Base-by-base conservation (phyloP, 2,797 vertebrate species). In the Rhynchotus rufescens region DNA sequence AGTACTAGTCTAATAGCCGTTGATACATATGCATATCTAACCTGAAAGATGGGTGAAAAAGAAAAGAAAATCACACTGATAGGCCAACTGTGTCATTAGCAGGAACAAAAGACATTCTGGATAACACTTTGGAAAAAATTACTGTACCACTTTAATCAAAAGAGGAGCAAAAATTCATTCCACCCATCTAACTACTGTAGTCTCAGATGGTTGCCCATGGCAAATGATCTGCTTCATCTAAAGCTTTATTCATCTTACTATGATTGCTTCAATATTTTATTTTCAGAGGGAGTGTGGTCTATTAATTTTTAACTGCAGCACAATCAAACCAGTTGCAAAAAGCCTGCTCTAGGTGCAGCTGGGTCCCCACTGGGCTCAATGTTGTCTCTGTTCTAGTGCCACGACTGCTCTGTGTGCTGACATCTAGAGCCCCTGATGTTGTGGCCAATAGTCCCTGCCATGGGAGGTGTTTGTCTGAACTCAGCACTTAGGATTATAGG, bases 271-370 rank as follows among this genome's bases (percentile, higher is more conserved):
- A 88, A 17, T 84, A 72, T 82, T 93, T 92, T 64, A 84, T 86
- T 84, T 88, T 49, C 66, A 44, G 3, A 15, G 40, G 64, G 80
- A 84, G 32, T 66, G 32, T 25, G 13, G 23, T 32, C 22, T 51
- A 51, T 87, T 60, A 80, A 65, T 77, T 91, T 88, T 88, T 88
- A 88, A 86, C 32, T 51, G 79, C 5, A 91, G 90, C 30, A 57
- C 54, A 86, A 83, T 38, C 90, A 69, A 82, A 28, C 9, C 38
- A 15, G 32, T 30, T 30, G 47, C 61, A 92, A 74, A 85, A 68
- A 67, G 44, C 59, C 23, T 68, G 49, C 57, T 84, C 36, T 59
- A 71, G 42, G 57, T 82, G 17, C 15, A 89, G 44, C 3, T 65
- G 23, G 23, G 38, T 91, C 80, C 72, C 76, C 9, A 3, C 49